phyloP scores from a whole-genome alignment of 2,888 invertebrate genomes.

The Leptogaster cylindrica region DNA sequence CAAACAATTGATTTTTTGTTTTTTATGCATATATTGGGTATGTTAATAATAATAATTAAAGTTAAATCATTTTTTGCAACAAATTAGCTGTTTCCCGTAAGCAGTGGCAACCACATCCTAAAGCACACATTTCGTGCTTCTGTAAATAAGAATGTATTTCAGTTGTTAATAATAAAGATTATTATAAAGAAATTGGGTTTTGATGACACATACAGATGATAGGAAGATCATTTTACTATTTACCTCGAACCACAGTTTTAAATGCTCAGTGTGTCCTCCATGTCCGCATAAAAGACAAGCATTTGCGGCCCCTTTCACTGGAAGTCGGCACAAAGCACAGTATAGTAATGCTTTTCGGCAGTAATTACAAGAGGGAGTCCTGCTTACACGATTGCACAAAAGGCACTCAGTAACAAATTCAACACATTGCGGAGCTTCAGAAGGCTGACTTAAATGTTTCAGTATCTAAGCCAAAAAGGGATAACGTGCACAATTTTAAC shows the following conservation, averaged over 20 bases:
- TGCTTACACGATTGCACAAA: conserved; percentile 71
- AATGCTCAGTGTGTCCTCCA: conserved; percentile 87
- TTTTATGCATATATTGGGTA: too few relatives aligned
- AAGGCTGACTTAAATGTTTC: conserved; percentile 66
- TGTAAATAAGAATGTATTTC: conserved; percentile 55
- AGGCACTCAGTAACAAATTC: conserved; percentile 78
- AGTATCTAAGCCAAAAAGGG: conserved; percentile 62
- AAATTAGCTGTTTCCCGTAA: conserved; percentile 63
- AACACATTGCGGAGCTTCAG: conserved; percentile 68
- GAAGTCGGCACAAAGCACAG: conserved; percentile 84
- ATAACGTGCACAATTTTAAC: background rate
- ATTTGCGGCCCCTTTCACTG: conserved; percentile 83
- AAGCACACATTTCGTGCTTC: conserved; percentile 79
- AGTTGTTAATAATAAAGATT: conserved; percentile 16
- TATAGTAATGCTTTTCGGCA: conserved; percentile 79
- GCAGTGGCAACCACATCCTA: conserved; percentile 92
- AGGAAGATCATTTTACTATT: background rate
- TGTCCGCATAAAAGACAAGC: conserved; percentile 91
- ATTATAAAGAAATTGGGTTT: background rate
- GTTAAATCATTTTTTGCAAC: conserved; percentile 36
- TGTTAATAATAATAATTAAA: background rate
- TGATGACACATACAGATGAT: background rate
- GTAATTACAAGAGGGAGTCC: conserved; percentile 72
- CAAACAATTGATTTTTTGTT: too few relatives aligned
- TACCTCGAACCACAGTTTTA: conserved; percentile 79